Evolutionary conservation across 2,113 vertebrate species (phyloP).

Genomic region (Lucifuga dentata): DNA sequence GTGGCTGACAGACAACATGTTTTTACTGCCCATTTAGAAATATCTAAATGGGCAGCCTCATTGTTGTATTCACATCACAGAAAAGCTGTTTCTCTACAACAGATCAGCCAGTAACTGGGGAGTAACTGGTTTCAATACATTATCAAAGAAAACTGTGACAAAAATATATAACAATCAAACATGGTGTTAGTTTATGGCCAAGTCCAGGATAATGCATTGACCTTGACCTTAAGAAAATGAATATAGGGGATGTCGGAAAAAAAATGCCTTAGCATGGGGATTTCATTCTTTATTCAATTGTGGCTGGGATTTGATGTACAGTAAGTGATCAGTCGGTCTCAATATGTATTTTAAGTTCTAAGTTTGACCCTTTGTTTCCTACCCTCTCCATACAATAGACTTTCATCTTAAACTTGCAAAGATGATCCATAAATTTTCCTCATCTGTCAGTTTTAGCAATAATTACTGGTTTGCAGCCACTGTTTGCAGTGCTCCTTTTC

Average conservation of each 20-base stretch:
- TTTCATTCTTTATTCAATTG: too few relatives aligned
- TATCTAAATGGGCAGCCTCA: too few relatives aligned
- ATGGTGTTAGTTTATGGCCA: conserved; percentile 1
- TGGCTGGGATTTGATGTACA: too few relatives aligned
- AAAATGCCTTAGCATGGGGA: too few relatives aligned
- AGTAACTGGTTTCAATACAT: conserved; percentile 22
- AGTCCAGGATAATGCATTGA: neutral
- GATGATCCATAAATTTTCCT: conserved; percentile 7
- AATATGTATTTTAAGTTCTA: too few relatives aligned
- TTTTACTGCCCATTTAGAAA: conserved; percentile 35
- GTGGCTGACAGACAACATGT: conserved; percentile 22
- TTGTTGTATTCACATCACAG: conserved; percentile 15
- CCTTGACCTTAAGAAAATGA: neutral
- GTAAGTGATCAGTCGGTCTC: too few relatives aligned
- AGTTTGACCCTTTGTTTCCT: conserved; percentile 11
- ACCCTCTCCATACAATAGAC: neutral
- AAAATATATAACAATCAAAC: conserved; percentile 1
- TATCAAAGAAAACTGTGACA: conserved; percentile 25
- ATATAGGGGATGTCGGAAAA: neutral
- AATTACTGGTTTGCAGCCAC: conserved; percentile 24
- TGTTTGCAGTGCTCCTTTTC: conserved; percentile 11
- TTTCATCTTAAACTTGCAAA: neutral
- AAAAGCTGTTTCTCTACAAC: conserved; percentile 51
- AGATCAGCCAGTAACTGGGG: conserved; percentile 11
- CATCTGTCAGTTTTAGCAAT: conserved; percentile 9